Evolutionary conservation across 2,797 vertebrate species (phyloP), one percentile per base, ranked within the genome.

Genomic region (Neosilurus hyrtlii): DNA sequence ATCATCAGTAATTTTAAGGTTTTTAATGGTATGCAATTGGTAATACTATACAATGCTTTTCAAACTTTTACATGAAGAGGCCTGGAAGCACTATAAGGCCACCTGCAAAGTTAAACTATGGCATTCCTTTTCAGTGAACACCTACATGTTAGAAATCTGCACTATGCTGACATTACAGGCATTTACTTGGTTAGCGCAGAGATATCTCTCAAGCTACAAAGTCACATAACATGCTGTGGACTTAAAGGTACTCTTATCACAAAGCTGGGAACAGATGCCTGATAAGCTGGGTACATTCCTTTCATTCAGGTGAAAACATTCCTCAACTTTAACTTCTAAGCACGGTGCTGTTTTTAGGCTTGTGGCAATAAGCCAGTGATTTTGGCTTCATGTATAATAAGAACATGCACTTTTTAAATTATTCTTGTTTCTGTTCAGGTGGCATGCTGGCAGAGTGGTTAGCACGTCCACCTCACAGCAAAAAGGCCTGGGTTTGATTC

Each of bases 261-360:
- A 22, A 65, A 71, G 22, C 74, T 71, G 51, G 20, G 65, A 20
- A 83, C 62, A 81, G 75, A 83, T 76, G 9, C 43, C 51, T 79
- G 87, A 88, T 86, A 86, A 88, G 52, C 51, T 80, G 76, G 22
- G 37, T 62, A 78, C 82, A 81, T 85, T 87, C 84, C 65, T 73
- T 20, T 5, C 75, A 52, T 68, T 79, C 66, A 86, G 67, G 83
- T 85, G 57, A 82, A 80, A 63, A 20, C 57, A 68, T 80, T 76
- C 57, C n/a, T 68, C 11, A 75, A 3, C 14, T 59, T 56, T 63
- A 51, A 30, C 43, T 5, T 79, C 20, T 68, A 37, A 15, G 65
- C 4, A 66, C 37, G 63, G 11, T 22, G 56, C 9, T 37, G 51
- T 76, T 63, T 4, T 22, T 43, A 12, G 18, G 14, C 9, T 59